These are phyloP conservation scores for Galemys pyrenaicus DNA, from an alignment of 2,113 vertebrate species.

Conservation along the genomic window DNA sequence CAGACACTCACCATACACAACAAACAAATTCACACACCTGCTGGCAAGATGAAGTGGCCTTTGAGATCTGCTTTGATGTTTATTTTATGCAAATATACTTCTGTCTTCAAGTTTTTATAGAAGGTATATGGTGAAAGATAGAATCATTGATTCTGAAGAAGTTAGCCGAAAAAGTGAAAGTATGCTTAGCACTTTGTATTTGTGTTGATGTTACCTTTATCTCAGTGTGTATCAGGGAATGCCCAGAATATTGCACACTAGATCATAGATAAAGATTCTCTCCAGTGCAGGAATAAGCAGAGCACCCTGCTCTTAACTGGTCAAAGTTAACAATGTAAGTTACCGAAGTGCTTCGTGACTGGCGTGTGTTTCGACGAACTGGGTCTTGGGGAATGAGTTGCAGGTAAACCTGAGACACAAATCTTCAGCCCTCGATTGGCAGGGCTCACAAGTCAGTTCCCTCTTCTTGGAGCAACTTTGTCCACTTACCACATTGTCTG, in stretches of 20 bases:
- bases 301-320: not conserved
- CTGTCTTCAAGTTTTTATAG: slow-evolving; percentile 35
- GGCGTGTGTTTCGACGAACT: not conserved
- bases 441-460: not conserved
- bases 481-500: not conserved
- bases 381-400: not conserved
- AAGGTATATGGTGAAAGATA: not conserved
- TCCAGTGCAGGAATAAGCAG: not conserved
- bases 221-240: not conserved
- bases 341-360: not conserved
- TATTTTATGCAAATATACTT: not conserved
- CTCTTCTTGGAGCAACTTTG: not conserved
- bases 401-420: not conserved
- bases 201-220: slow-evolving; percentile 27
- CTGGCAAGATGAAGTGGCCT: not conserved
- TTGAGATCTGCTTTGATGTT: not conserved
- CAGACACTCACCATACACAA: not conserved
- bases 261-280: slow-evolving; percentile 51
- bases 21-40: not conserved
- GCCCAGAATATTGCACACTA: not conserved
- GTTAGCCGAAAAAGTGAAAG: not conserved
- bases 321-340: not conserved
- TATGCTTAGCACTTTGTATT: slow-evolving; percentile 27
- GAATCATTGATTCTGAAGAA: not conserved
- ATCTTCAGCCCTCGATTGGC: not conserved